phyloP scores from a whole-genome alignment of 2,797 vertebrate species.

The Tauraco hartlaubi region DNA sequence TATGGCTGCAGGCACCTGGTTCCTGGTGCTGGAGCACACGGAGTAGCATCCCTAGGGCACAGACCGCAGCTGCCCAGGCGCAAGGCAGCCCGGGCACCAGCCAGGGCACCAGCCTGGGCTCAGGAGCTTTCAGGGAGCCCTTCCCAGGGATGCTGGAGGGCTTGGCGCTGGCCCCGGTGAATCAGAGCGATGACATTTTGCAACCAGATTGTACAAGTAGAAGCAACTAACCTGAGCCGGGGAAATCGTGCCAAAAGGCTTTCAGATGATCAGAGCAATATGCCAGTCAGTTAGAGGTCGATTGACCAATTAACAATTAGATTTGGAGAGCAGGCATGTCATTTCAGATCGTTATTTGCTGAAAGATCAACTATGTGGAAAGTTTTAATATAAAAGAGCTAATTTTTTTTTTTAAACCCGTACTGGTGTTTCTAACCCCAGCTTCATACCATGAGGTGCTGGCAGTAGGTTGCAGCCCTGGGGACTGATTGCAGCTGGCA shows the following conservation, averaged over 20 bases:
- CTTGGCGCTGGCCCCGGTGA: neutral
- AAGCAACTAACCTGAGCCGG: slow-evolving; percentile 18
- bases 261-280: slow-evolving; percentile 56
- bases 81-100: neutral
- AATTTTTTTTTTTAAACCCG: neutral
- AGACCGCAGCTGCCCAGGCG: neutral
- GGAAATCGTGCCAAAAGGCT: neutral
- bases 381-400: neutral
- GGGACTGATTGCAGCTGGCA: slow-evolving; percentile 32
- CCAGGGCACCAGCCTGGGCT: neutral
- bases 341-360: slow-evolving; percentile 29
- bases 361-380: slow-evolving; percentile 42
- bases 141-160: neutral
- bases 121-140: neutral
- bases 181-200: slow-evolving; percentile 57
- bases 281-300: slow-evolving; percentile 56
- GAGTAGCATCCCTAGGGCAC: neutral
- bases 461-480: slow-evolving; percentile 14
- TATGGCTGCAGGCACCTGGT: neutral
- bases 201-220: slow-evolving; percentile 43
- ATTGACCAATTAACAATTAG: slow-evolving; percentile 61
- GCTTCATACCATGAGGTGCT: neutral
- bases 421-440: neutral
- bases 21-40: rapidly evolving
- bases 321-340: neutral